These are phyloP conservation scores for Mystacornis crossleyi DNA, from an alignment of 2,113 vertebrate genomes.

Conservation along the genomic window DNA sequence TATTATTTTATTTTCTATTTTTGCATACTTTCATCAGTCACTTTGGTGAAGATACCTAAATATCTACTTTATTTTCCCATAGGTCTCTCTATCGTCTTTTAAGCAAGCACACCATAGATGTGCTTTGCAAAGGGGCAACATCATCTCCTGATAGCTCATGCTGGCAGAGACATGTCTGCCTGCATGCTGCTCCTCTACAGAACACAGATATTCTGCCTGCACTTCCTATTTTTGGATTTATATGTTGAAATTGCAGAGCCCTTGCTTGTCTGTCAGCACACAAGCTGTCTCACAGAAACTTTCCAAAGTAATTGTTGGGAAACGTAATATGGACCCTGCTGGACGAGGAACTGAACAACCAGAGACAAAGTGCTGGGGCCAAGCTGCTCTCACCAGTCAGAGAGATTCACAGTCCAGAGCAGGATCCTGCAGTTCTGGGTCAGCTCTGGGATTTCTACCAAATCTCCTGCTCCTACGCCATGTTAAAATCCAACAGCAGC, in stretches of 20 bases:
- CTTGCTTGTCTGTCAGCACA: background rate
- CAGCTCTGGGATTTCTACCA: background rate
- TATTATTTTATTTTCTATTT: background rate
- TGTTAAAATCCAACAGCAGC: background rate
- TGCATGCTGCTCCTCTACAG: background rate
- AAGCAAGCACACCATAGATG: background rate
- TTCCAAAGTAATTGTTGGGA: background rate
- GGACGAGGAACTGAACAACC: background rate
- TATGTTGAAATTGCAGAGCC: background rate
- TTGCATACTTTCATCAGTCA: background rate
- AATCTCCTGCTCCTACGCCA: accelerated
- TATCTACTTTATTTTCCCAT: background rate
- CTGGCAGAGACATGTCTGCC: background rate
- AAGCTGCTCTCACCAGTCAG: background rate
- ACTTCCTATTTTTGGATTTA: background rate
- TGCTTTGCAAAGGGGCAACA: background rate
- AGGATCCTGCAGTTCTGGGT: background rate
- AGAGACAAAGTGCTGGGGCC: background rate
- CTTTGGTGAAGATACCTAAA: background rate
- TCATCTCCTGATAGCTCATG: background rate
- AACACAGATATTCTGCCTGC: background rate
- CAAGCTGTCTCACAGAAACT: accelerated
- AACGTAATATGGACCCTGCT: background rate
- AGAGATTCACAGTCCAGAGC: background rate
- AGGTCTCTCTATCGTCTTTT: background rate